Base-by-base conservation (phyloP, 2,888 invertebrate genomes). In the Laothoe populi region DNA sequence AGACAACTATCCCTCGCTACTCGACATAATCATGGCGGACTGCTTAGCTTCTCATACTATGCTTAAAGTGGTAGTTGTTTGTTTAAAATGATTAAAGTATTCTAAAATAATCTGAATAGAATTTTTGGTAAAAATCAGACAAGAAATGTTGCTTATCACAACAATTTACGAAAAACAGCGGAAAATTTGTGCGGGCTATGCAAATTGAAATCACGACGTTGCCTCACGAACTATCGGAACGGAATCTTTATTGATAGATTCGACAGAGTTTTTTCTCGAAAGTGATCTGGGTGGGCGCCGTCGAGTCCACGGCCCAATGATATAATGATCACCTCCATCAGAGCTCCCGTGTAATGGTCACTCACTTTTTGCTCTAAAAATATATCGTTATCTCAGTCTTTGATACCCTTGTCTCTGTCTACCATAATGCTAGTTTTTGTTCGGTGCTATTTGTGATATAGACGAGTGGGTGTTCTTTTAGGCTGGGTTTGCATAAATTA, bases 301-400 rank as follows among this genome's bases (percentile, higher is more conserved):
- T 10, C 8, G 48, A 44, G 19, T 48, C 31, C 31, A 16, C 35
- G 31, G 35, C 31, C 44, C 53, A 53, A 53, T 35, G 53, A 35
- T 16, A 19, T 53, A 53, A 53, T 53, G 31, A 35, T 8, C 19
- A 19, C 19, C 10, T 44, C 31, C 31, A 26, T 7, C 31, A 19
- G 38, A 38, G 59, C 31, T 31, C 31, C 59, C 45, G 59, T 59
- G 45, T 59, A 59, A 59, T 59, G 45, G 16, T 19, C 59, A 19
- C 45, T 4, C 26, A 24, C 45, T 59, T 59, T 44, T 44, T 44
- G 16, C 16, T 19, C 10, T 19, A 44, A 5, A 44, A 44, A 44
- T 2, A 7, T 1, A 31, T 31, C 16, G 8, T 8, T 8, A 2
- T 26, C 26, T 26, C 48, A 8, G 7, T 49, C 31, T 35, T 0